Evolutionary conservation across 2,113 vertebrate genomes (phyloP), one percentile per base, ranked within the genome.

Genomic region (Podarcis muralis): DNA sequence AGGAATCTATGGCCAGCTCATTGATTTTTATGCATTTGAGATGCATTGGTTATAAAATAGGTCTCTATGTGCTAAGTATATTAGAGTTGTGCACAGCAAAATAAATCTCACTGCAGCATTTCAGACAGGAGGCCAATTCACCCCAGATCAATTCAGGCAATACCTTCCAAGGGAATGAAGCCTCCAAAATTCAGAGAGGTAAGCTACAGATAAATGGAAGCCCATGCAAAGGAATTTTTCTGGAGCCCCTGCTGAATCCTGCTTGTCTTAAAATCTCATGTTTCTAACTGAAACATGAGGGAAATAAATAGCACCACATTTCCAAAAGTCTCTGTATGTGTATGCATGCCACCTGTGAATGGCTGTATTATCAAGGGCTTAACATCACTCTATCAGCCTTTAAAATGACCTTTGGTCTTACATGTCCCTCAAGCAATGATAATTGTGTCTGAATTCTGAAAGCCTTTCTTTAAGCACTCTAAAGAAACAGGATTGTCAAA

Each of bases 391-490:
- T 65, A 35, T 53, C 57, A 66, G 80, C 35, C 8, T 89, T 84
- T 53, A 32, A n/a, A 32, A 62, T 57, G 37, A 89, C 43, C 57
- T 81, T 23, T 65, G 68, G 18, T 62, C 69, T 71, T 59, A 27
- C 6, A 87, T 30, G 59, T 59, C 81, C 81, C 35, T 84, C 82
- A 7, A 83, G 80, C 84, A 83, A 83, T 79, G 81, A 83, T 87
- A 87, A 90, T 87, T 79, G 35, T 57, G 81, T 87, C 74, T 83
- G 65, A 79, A 16, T 72, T 77, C 2, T 76, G 72, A 77, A 79
- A 90, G 30, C 57, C 5, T 23, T 62, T 91, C 27, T 81, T 68
- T 65, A 75, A 91, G 32, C 62, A 40, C 2, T 80, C n/a, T 53
- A 85, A 83, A 1, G 5, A 77, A 90, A 90, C 4, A 23, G 30